Conservation (phyloP, 2,113 vertebrate species). For the Actinemys pallida region DNA sequence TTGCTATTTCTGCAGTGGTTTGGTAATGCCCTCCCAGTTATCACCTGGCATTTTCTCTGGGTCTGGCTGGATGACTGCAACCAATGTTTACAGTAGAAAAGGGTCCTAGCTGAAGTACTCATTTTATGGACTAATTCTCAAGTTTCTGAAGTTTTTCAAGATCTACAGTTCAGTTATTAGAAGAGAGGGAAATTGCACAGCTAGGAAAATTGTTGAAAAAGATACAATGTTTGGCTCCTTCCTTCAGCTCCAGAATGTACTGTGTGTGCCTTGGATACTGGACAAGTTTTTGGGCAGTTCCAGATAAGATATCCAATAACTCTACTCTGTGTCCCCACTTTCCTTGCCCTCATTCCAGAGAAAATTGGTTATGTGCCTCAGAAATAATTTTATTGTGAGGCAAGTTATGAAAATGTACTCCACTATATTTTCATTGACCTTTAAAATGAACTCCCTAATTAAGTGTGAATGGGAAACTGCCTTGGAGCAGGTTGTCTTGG, state of each 20-base stretch:
- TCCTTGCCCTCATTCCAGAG: slow-evolving; percentile 80
- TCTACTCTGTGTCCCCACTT: slow-evolving; percentile 75
- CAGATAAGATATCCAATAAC: slow-evolving; percentile 85
- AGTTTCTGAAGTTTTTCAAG: slow-evolving; percentile 53
- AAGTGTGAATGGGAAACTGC: slow-evolving; percentile 85
- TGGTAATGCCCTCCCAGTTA: not conserved
- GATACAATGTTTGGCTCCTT: slow-evolving; percentile 72
- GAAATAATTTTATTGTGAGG: slow-evolving; percentile 84
- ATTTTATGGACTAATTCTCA: slow-evolving; percentile 35
- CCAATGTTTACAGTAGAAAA: not conserved
- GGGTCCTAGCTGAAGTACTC: not conserved
- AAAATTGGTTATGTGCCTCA: slow-evolving; percentile 78
- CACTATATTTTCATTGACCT: slow-evolving; percentile 81
- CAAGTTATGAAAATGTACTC: slow-evolving; percentile 79
- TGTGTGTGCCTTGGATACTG: slow-evolving; percentile 80
- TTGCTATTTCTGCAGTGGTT: not conserved
- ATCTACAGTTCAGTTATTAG: slow-evolving; percentile 37
- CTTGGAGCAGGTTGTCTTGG: slow-evolving; percentile 81
- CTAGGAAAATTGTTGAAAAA: slow-evolving; percentile 66
- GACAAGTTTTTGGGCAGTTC: slow-evolving; percentile 75
- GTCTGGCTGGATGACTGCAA: not conserved
- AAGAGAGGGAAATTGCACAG: slow-evolving; percentile 48
- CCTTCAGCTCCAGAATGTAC: slow-evolving; percentile 79
- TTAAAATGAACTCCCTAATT: slow-evolving; percentile 83
- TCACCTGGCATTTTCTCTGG: not conserved